A percentile compares a stretch with the other conserved stretches of the same genome.
Evolutionary conservation across 2,113 vertebrate genomes (phyloP).

Genomic region (Anseranas semipalmata): DNA sequence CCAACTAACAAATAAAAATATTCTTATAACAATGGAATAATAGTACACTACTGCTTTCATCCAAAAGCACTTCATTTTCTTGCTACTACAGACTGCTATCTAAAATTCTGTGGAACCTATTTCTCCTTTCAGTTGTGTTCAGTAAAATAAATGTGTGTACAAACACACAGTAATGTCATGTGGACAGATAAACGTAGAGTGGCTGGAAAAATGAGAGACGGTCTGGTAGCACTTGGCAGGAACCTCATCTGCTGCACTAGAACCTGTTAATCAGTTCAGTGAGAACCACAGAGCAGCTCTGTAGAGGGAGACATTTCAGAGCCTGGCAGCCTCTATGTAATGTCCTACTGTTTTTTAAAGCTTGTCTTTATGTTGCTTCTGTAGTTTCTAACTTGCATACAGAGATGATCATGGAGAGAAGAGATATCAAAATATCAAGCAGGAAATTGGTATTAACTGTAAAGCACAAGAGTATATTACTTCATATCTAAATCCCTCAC

Average conservation of each 20-base stretch:
- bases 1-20: background rate
- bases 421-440: background rate
- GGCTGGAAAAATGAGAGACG: background rate
- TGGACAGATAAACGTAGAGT: background rate
- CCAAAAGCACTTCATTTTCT: background rate
- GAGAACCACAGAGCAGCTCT: background rate
- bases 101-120: background rate
- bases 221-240: background rate
- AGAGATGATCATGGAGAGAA: background rate
- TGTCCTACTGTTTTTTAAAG: background rate
- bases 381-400: background rate
- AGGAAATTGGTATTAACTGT: background rate
- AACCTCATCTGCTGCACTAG: background rate
- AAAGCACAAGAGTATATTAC: background rate
- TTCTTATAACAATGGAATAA: background rate
- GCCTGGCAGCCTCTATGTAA: background rate
- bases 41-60: fast-evolving
- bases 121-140: background rate
- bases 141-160: background rate
- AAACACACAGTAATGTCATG: background rate
- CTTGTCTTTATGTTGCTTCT: background rate
- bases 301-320: background rate
- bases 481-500: background rate
- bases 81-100: background rate
- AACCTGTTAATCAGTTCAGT: background rate